Conservation (phyloP, 1,140 invertebrate genomes). For the Drosophila setifemur region DNA sequence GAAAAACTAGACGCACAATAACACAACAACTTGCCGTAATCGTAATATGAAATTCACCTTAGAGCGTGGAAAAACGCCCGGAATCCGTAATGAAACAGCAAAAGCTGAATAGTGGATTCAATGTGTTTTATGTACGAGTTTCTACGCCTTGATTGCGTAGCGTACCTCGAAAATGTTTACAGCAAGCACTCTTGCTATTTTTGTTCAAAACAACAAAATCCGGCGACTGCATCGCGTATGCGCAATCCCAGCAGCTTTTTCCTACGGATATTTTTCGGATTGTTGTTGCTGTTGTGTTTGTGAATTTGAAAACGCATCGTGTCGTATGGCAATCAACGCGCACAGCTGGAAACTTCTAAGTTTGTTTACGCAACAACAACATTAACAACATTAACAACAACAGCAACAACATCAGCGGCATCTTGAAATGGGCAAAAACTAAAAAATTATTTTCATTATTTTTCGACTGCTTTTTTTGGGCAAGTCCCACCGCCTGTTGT, state of each 20-base stretch:
- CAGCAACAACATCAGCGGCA: slow-evolving; percentile 23
- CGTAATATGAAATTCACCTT: slow-evolving; percentile 59
- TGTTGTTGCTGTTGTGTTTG: slow-evolving; percentile 8
- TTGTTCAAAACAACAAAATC: slow-evolving; percentile 33
- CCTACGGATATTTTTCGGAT: neutral
- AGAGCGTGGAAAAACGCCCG: slow-evolving; percentile 54
- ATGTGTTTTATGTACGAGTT: slow-evolving; percentile 41
- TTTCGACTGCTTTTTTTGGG: slow-evolving; percentile 35
- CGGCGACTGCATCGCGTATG: slow-evolving; percentile 42
- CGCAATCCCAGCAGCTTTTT: slow-evolving; percentile 41
- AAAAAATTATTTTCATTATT: slow-evolving; percentile 37
- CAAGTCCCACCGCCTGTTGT: slow-evolving; percentile 16
- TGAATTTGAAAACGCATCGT: slow-evolving; percentile 75
- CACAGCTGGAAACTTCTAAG: slow-evolving; percentile 73
- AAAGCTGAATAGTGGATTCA: slow-evolving; percentile 51
- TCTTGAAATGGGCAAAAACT: slow-evolving; percentile 46
- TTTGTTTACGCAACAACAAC: slow-evolving; percentile 57
- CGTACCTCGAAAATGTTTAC: slow-evolving; percentile 60
- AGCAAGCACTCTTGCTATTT: slow-evolving; percentile 54
- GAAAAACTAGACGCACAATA: slow-evolving; percentile 20
- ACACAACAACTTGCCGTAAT: slow-evolving; percentile 33
- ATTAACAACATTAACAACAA: too few species aligned
- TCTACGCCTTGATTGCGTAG: slow-evolving; percentile 34
- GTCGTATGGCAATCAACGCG: slow-evolving; percentile 73
- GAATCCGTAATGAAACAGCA: slow-evolving; percentile 63